phyloP scores from a whole-genome alignment of 1,140 invertebrate genomes.

The Contarinia nasturtii region DNA sequence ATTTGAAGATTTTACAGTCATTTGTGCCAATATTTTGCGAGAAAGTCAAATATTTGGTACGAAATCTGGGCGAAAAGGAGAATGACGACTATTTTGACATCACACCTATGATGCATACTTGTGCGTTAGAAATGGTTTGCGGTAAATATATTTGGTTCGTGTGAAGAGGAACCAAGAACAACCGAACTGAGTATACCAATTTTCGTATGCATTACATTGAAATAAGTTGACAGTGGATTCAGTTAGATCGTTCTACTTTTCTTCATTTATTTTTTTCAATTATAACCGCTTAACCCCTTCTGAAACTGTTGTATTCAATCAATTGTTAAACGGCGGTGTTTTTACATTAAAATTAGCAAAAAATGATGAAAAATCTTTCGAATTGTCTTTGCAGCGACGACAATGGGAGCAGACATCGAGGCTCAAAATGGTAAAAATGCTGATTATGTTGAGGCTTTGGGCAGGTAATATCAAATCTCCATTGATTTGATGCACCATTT shows the following conservation, averaged over 20 bases:
- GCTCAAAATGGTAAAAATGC: background rate
- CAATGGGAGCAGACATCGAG: background rate
- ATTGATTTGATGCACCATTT: too few species aligned
- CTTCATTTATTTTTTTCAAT: background rate
- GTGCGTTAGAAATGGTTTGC: background rate
- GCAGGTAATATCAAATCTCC: background rate
- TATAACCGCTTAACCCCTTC: background rate
- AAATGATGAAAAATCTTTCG: background rate
- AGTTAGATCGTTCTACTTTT: too few species aligned
- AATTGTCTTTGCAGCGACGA: background rate
- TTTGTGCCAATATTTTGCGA: slow-evolving; percentile 2
- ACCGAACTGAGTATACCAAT: too few species aligned
- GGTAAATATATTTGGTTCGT: too few species aligned
- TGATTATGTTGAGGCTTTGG: background rate
- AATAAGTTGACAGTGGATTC: too few species aligned
- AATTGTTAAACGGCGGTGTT: background rate
- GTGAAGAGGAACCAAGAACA: too few species aligned
- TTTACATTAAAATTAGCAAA: background rate
- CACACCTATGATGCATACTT: background rate
- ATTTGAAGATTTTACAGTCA: slow-evolving; percentile 1
- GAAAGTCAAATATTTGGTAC: background rate
- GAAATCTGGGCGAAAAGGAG: background rate
- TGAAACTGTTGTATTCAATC: too few species aligned
- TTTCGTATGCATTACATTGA: too few species aligned
- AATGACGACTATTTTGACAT: background rate